Conservation (phyloP, 1,140 invertebrate genomes). For the Stenopsyche tienmushanensis region DNA sequence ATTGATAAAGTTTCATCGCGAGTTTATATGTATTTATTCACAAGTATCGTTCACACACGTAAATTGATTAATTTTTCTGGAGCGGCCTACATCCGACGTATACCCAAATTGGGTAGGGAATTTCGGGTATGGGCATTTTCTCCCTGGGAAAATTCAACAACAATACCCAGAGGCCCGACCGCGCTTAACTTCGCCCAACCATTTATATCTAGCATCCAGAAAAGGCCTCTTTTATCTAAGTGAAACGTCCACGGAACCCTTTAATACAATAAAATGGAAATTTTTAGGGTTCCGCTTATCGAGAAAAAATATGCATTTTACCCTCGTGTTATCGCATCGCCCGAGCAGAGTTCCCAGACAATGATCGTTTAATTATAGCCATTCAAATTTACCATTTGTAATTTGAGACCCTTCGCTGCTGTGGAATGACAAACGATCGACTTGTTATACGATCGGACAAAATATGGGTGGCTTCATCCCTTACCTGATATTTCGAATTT, state of each 20-base stretch:
- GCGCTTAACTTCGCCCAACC: too few relatives aligned
- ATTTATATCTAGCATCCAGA: neutral
- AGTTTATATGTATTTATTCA: too few relatives aligned
- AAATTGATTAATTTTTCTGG: neutral
- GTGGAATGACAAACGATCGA: too few relatives aligned
- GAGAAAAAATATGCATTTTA: neutral
- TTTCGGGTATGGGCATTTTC: neutral
- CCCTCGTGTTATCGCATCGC: neutral
- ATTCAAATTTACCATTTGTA: too few relatives aligned
- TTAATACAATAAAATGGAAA: constrained; percentile 31
- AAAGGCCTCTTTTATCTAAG: constrained; percentile 28
- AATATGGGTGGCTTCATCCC: too few relatives aligned
- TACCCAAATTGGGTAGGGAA: constrained; percentile 7
- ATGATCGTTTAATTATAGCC: too few relatives aligned
- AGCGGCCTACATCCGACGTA: neutral
- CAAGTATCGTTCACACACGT: neutral
- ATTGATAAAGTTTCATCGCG: too few relatives aligned
- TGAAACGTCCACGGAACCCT: constrained; percentile 30
- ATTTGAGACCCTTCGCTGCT: too few relatives aligned
- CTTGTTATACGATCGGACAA: too few relatives aligned
- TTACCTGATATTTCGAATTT: neutral
- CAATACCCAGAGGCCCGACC: constrained; percentile 23
- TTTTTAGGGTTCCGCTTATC: neutral
- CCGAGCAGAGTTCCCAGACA: too few relatives aligned
- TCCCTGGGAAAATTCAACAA: constrained; percentile 33